Evolutionary conservation across 92 coral and sea anemone species (phyloP), one percentile per base, ranked within the genome.

Genomic region (Pocillopora grandis): DNA sequence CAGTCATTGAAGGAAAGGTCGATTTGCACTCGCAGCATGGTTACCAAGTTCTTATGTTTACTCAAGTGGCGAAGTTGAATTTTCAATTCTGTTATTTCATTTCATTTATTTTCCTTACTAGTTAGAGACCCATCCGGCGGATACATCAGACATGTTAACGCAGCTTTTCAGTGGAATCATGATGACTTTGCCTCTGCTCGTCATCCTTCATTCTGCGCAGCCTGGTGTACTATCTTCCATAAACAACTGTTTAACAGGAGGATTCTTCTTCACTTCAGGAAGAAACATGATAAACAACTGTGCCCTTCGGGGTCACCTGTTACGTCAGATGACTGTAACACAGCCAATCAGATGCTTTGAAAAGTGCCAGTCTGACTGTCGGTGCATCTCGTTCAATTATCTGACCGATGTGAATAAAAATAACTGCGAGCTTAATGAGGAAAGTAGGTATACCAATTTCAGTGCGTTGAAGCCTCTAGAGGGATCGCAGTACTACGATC

Each of bases 401-500:
- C 10, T 77, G 36, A 62, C 81, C 15, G 18, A 21, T 58, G 37
- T 12, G 18, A 58, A 7, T 3, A 17, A 42, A 58, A 36, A 62
- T 1, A 77, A 77, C 71, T 77, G 81, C 5, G n/a, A 77, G n/a
- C 55, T 77, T 12, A 77, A 77, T 62, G 66, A 77, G 13, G 81
- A 77, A 17, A 77, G 35, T 33, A 77, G 58, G n/a, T 19, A 77
- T 20, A 77, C 81, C 23, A 77, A 37, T 18, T 58, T 15, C 65
- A 31, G 36, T 9, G 71, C 42, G 58, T 18, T 77, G 49, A 16
- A 62, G 21, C 12, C 35, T 18, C 4, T 36, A 10, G 31, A 23
- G 3, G 81, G 71, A 48, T 77, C 70, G n/a, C 81, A 63, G 35
- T 76, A 76, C 69, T 76, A 76, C 36, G 80, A 76, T 76, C 69